These are phyloP conservation scores for Athripsodes cinereus DNA, from an alignment of 2,888 invertebrate genomes.

Conservation along the genomic window DNA sequence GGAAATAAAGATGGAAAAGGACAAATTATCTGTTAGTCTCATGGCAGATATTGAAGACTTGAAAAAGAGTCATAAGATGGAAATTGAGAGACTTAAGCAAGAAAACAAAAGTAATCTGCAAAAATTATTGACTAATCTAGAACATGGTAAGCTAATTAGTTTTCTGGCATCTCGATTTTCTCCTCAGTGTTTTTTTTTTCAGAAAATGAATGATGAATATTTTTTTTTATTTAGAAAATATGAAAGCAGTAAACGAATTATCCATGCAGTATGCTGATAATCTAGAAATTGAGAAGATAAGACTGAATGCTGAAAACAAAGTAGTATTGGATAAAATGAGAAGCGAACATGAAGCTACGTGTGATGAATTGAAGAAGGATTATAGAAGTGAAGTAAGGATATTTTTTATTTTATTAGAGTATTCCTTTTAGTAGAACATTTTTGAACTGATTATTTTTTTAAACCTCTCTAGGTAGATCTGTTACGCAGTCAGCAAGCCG, in stretches of 20 bases:
- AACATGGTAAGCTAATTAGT: constrained; percentile 31
- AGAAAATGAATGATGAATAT: no score
- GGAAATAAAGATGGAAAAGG: constrained; percentile 37
- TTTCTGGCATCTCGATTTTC: not conserved
- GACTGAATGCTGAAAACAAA: constrained; percentile 50
- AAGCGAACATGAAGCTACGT: constrained; percentile 53
- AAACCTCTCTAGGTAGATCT: constrained; percentile 58
- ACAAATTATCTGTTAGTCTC: constrained; percentile 38
- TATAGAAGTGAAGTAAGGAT: constrained; percentile 55
- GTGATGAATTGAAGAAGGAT: constrained; percentile 57
- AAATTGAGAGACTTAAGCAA: constrained; percentile 34
- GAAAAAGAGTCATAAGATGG: constrained; percentile 31
- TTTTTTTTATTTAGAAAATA: constrained; percentile 38
- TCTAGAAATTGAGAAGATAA: constrained; percentile 43
- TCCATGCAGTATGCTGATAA: constrained; percentile 43
- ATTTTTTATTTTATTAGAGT: no score
- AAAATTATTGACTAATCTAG: constrained; percentile 30
- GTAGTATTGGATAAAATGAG: constrained; percentile 48
- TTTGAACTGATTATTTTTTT: not conserved
- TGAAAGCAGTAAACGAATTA: constrained; percentile 39
- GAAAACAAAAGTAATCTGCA: constrained; percentile 27
- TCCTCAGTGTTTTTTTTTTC: not conserved
- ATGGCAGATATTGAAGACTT: constrained; percentile 44
- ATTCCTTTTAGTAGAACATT: no score
- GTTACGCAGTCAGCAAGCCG: constrained; percentile 61